A percentile compares a stretch with the other conserved stretches of the same genome.
phyloP scores from a whole-genome alignment of 2,888 invertebrate species.

The Cyrtodaria siliqua region DNA sequence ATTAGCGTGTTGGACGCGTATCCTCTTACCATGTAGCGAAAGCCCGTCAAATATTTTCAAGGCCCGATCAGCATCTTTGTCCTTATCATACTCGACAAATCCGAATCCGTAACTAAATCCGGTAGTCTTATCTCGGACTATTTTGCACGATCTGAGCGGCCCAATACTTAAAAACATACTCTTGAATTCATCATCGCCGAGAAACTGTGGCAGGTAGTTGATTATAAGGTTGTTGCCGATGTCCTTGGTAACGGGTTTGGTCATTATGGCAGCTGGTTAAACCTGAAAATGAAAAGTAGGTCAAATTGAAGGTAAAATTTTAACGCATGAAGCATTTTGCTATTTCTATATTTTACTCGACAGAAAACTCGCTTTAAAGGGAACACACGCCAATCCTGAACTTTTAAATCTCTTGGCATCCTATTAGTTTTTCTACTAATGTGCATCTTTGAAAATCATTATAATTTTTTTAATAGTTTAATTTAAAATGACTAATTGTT shows the following conservation, averaged over 20 bases:
- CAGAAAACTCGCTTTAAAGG: too few relatives aligned
- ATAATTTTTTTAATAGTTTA: too few relatives aligned
- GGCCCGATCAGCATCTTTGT: conserved; percentile 94
- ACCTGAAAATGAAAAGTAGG: too few relatives aligned
- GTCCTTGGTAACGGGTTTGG: conserved; percentile 19
- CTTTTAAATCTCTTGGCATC: too few relatives aligned
- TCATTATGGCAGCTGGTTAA: too few relatives aligned
- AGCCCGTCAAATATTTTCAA: conserved; percentile 95
- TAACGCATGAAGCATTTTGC: too few relatives aligned
- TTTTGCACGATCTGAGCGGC: conserved; percentile 95
- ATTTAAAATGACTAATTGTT: too few relatives aligned
- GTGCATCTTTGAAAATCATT: too few relatives aligned
- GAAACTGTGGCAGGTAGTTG: conserved; percentile 97
- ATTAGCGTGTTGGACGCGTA: conserved; percentile 97
- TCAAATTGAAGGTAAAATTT: too few relatives aligned
- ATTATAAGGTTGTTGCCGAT: conserved; percentile 92
- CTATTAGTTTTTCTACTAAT: too few relatives aligned
- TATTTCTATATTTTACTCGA: too few relatives aligned
- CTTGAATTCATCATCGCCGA: conserved; percentile 96
- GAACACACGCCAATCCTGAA: too few relatives aligned
- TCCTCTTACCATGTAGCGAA: conserved; percentile 95
- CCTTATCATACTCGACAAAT: conserved; percentile 95
- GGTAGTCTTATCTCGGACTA: conserved; percentile 89
- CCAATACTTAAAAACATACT: conserved; percentile 96
- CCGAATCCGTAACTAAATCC: conserved; percentile 99